phyloP scores from a whole-genome alignment of 2,888 invertebrate genomes.

The Papilio protenor region DNA sequence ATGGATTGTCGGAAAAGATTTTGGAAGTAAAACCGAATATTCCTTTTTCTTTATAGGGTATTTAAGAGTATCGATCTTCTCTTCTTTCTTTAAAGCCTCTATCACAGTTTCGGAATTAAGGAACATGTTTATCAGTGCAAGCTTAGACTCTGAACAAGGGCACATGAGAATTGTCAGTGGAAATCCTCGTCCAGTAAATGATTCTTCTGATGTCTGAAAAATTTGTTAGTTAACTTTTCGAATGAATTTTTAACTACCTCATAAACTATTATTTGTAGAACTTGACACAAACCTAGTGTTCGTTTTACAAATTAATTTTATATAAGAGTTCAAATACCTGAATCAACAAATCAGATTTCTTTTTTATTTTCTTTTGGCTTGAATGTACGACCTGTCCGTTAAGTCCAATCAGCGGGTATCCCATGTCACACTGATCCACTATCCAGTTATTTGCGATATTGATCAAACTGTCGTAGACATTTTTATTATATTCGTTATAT shows the following conservation, averaged over 20 bases:
- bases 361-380: constrained; percentile 69
- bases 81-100: constrained; percentile 62
- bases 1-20: constrained; percentile 65
- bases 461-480: constrained; percentile 66
- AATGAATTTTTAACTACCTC: not conserved
- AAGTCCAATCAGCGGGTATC: constrained; percentile 64
- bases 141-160: constrained; percentile 67
- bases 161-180: constrained; percentile 71
- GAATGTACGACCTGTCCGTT: constrained; percentile 67
- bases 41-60: constrained; percentile 62
- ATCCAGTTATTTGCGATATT: constrained; percentile 77
- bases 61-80: constrained; percentile 62
- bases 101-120: constrained; percentile 54
- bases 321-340: constrained; percentile 53
- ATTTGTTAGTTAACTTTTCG: not conserved
- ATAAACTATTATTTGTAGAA: not conserved
- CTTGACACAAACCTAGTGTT: not conserved
- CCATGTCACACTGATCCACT: constrained; percentile 67
- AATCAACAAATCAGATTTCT: constrained; percentile 71
- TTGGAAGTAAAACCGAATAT: constrained; percentile 71
- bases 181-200: constrained; percentile 68
- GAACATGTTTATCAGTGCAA: constrained; percentile 67
- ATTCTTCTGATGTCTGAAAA: constrained; percentile 63
- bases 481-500: constrained; percentile 74
- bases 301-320: no score